phyloP scores from a whole-genome alignment of 2,113 vertebrate genomes.

The Paraplagusia blochii region DNA sequence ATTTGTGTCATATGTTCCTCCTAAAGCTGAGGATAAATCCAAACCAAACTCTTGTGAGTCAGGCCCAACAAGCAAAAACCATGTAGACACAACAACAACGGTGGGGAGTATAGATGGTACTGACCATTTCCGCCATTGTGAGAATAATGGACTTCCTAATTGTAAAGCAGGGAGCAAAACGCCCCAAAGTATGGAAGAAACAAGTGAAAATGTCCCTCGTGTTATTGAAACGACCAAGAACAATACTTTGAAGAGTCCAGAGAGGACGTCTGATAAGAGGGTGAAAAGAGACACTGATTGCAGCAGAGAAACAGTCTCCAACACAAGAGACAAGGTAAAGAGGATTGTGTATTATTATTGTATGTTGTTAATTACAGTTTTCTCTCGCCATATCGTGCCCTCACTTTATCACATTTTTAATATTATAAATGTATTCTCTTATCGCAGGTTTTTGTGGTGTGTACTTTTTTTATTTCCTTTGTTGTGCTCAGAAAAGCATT shows the following conservation, averaged over 20 bases:
- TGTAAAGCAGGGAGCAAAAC: too few relatives aligned
- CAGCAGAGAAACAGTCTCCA: neutral
- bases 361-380: neutral
- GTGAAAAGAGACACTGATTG: neutral
- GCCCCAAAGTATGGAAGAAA: neutral
- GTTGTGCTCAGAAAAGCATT: too few relatives aligned
- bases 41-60: neutral
- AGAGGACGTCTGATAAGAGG: neutral
- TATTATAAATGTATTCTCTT: too few relatives aligned
- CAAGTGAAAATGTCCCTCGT: neutral
- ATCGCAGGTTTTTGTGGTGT: too few relatives aligned
- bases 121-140: too few relatives aligned
- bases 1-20: slow-evolving; percentile 76
- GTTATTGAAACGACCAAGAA: neutral
- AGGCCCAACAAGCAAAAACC: neutral
- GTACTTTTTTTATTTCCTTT: too few relatives aligned
- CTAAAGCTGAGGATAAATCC: slow-evolving; percentile 36
- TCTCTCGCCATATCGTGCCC: too few relatives aligned
- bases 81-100: neutral
- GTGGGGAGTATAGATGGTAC: neutral
- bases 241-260: too few relatives aligned
- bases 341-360: too few relatives aligned
- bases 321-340: slow-evolving; percentile 23
- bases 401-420: too few relatives aligned
- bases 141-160: too few relatives aligned